Evolutionary conservation across 1,140 invertebrate genomes (phyloP).

Genomic region (Heliconius eleuchia): DNA sequence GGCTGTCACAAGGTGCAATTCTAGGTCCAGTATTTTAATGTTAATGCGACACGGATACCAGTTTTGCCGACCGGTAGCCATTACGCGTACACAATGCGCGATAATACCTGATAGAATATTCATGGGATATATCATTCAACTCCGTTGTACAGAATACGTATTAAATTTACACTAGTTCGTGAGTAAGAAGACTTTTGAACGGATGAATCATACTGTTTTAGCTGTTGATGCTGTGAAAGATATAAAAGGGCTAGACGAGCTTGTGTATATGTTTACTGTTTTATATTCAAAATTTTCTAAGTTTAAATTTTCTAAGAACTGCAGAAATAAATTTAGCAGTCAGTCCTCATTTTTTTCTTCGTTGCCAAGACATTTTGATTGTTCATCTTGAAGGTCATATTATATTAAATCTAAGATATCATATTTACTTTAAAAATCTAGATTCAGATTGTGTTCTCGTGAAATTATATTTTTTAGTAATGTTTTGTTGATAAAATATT

Average conservation of each 20-base stretch:
- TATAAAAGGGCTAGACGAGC: not conserved
- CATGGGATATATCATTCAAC: slow-evolving; percentile 11
- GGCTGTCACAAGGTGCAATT: slow-evolving; percentile 11
- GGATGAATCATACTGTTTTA: not conserved
- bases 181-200: slow-evolving; percentile 1
- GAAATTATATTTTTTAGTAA: too few species aligned
- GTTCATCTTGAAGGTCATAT: too few species aligned
- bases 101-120: slow-evolving; percentile 13
- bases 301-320: too few species aligned
- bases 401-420: too few species aligned
- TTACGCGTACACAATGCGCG: slow-evolving; percentile 53
- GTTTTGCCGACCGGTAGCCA: slow-evolving; percentile 57
- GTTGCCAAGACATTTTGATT: too few species aligned
- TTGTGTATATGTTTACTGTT: not conserved
- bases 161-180: not conserved
- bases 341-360: not conserved
- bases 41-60: slow-evolving; percentile 41
- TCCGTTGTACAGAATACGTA: slow-evolving; percentile 5
- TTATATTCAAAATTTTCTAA: too few species aligned
- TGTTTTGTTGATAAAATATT: too few species aligned
- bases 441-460: too few species aligned
- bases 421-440: too few species aligned
- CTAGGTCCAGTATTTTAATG: slow-evolving; percentile 7
- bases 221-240: not conserved
- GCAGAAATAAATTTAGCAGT: not conserved